phyloP scores from a whole-genome alignment of 2,113 vertebrate species.

The Pithys albifrons region DNA sequence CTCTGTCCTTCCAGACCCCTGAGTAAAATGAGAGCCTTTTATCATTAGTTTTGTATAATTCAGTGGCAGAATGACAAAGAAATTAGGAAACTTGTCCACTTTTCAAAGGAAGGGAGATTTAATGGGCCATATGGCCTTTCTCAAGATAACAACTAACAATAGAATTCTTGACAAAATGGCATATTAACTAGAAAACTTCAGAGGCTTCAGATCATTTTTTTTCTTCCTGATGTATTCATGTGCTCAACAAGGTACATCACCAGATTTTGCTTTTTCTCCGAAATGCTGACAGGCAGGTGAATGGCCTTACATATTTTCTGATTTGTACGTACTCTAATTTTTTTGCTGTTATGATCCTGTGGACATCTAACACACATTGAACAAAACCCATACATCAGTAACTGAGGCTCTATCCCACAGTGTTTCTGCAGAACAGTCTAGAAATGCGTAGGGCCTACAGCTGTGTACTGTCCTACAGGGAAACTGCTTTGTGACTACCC shows the following conservation, averaged over 20 bases:
- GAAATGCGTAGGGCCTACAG: not conserved
- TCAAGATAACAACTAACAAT: not conserved
- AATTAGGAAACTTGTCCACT: not conserved
- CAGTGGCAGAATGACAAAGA: not conserved
- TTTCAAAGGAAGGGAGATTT: not conserved
- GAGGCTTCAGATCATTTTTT: not conserved
- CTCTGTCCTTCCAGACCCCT: not conserved
- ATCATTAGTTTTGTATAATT: not conserved
- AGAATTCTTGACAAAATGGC: not conserved
- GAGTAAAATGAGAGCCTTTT: not conserved
- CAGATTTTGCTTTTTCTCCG: not conserved
- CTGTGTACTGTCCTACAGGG: not conserved
- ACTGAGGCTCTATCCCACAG: not conserved
- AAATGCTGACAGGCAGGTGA: not conserved
- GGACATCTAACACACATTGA: not conserved
- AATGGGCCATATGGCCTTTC: not conserved
- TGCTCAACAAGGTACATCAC: not conserved
- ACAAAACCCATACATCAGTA: not conserved
- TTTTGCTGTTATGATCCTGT: not conserved
- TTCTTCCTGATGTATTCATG: not conserved
- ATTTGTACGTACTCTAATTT: not conserved
- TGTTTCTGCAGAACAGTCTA: not conserved
- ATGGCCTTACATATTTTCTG: not conserved
- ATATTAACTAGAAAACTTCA: not conserved
- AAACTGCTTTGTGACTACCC: not conserved